These are phyloP conservation scores for Agrotis segetum DNA, from an alignment of 2,888 invertebrate species.

Conservation along the genomic window DNA sequence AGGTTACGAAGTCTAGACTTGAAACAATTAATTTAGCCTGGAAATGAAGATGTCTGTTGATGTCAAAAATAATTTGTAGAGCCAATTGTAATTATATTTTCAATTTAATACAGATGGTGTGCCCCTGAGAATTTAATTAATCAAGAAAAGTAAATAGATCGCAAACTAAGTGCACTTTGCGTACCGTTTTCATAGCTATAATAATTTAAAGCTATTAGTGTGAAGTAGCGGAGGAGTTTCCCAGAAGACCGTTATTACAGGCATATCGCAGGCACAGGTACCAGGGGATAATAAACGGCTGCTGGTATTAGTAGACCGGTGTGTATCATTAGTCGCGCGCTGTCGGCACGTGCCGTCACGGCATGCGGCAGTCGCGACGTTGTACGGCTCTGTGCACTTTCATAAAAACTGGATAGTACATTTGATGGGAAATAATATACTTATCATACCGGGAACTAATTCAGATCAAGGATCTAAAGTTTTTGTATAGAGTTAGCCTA, in stretches of 20 bases:
- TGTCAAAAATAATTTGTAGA: background rate
- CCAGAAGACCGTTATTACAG: slow-evolving; percentile 70
- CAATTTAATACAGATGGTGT: background rate
- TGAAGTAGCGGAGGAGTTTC: slow-evolving; percentile 65
- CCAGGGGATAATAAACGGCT: slow-evolving; percentile 72
- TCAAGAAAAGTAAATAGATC: slow-evolving; percentile 20
- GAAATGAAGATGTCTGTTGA: slow-evolving; percentile 7
- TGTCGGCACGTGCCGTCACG: slow-evolving; percentile 75
- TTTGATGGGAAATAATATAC: background rate
- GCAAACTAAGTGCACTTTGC: slow-evolving; percentile 42
- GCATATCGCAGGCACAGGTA: slow-evolving; percentile 63
- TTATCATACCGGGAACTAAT: background rate
- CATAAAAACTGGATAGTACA: background rate
- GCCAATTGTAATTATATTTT: slow-evolving; percentile 11
- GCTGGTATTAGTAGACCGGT: slow-evolving; percentile 68
- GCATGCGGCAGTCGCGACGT: slow-evolving; percentile 66
- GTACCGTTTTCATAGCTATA: slow-evolving; percentile 47
- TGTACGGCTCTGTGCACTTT: slow-evolving; percentile 24
- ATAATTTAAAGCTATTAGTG: slow-evolving; percentile 63
- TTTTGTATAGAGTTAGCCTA: too few relatives aligned
- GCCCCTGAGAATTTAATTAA: slow-evolving; percentile 4
- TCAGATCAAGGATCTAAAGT: background rate
- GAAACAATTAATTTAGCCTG: slow-evolving; percentile 7
- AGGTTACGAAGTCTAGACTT: slow-evolving; percentile 21
- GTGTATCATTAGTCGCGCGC: slow-evolving; percentile 76